phyloP scores from a whole-genome alignment of 2,888 invertebrate species.

The Nezara viridula region DNA sequence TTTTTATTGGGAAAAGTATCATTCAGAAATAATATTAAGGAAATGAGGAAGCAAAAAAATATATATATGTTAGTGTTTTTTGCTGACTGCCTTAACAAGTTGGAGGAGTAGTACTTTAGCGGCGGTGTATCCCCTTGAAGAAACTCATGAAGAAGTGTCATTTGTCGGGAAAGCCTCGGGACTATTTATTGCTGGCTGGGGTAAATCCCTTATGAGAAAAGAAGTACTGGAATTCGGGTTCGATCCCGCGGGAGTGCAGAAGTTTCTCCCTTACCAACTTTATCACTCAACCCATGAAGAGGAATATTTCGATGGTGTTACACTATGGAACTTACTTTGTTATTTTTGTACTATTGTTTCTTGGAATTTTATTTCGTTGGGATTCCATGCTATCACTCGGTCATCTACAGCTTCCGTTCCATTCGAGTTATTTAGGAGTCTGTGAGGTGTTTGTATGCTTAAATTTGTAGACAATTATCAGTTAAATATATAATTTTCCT shows the following conservation, averaged over 20 bases:
- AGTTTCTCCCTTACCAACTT: slow-evolving; percentile 50
- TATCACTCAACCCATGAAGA: slow-evolving; percentile 17
- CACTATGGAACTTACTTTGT: not conserved
- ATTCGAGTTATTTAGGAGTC: not conserved
- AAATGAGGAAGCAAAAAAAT: not conserved
- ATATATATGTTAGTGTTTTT: not conserved
- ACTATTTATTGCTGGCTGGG: slow-evolving; percentile 25
- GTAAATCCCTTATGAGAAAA: slow-evolving; percentile 43
- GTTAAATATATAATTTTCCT: too few species aligned
- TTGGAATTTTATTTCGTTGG: not conserved
- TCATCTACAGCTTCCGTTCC: not conserved
- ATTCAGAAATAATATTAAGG: not conserved
- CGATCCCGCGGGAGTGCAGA: not conserved
- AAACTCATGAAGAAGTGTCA: slow-evolving; percentile 48
- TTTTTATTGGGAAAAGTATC: too few species aligned
- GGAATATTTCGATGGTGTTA: slow-evolving; percentile 10
- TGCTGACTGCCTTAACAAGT: not conserved
- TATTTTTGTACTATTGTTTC: not conserved
- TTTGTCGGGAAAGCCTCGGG: not conserved
- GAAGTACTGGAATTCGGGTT: slow-evolving; percentile 5
- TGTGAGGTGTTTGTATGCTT: too few species aligned
- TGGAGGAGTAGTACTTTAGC: not conserved
- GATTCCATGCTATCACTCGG: not conserved
- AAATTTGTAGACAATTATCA: too few species aligned
- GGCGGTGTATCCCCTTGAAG: slow-evolving; percentile 6